Evolutionary conservation across 2,113 vertebrate species (phyloP).

Genomic region (Thomomys bottae): DNA sequence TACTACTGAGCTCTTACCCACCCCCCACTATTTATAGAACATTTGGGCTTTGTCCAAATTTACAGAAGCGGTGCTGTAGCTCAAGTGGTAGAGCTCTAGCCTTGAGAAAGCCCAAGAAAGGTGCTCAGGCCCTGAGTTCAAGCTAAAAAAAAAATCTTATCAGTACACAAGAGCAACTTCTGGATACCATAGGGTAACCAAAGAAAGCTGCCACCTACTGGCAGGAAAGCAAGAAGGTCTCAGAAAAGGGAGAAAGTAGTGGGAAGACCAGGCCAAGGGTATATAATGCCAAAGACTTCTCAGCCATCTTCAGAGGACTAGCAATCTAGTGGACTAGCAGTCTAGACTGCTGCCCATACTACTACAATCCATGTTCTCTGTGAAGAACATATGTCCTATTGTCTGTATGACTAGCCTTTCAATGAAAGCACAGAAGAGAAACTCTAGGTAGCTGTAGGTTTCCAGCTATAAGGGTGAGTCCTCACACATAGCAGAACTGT

Average conservation of each 20-base stretch:
- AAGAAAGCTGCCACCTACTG: constrained; percentile 40
- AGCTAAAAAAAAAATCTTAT: not conserved
- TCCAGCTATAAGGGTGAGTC: not conserved
- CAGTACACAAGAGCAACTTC: not conserved
- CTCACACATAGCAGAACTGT: constrained; percentile 21
- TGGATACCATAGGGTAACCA: not conserved
- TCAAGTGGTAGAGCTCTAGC: too few relatives aligned
- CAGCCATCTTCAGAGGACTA: not conserved
- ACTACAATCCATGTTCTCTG: not conserved
- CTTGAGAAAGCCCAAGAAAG: too few relatives aligned
- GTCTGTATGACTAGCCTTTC: not conserved
- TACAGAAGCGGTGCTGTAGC: too few relatives aligned
- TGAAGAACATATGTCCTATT: not conserved
- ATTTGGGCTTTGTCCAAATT: not conserved
- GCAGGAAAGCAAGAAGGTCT: constrained; percentile 25
- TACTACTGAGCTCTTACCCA: not conserved
- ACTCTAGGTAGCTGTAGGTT: not conserved
- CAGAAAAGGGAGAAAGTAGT: not conserved
- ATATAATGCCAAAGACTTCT: not conserved
- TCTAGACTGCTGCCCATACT: not conserved
- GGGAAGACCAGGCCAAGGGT: not conserved
- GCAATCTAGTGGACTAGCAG: not conserved
- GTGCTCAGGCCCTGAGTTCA: too few relatives aligned
- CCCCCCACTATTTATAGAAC: not conserved
- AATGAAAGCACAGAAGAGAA: not conserved